Conservation (phyloP, 2,113 vertebrate genomes). For the Plotosus lineatus region DNA sequence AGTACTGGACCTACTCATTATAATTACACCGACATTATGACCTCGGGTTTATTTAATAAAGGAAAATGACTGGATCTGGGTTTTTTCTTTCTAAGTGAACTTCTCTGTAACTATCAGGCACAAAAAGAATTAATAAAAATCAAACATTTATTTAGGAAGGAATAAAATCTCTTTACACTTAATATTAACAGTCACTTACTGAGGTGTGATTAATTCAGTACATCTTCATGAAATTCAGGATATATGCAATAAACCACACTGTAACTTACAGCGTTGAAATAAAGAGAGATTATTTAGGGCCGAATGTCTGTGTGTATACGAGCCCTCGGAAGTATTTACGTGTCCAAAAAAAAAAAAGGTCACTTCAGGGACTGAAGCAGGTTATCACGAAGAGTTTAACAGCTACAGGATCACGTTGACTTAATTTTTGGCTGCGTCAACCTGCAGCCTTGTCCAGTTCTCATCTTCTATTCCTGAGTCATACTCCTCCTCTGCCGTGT, state of each 20-base stretch:
- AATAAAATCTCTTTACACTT: conserved; percentile 45
- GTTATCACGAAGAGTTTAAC: neutral
- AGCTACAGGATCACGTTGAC: neutral
- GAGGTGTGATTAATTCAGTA: conserved; percentile 17
- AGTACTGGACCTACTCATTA: neutral
- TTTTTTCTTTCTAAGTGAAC: neutral
- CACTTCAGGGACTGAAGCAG: conserved; percentile 12
- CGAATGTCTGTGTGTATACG: neutral
- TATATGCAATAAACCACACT: conserved; percentile 10
- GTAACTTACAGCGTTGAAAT: conserved; percentile 23
- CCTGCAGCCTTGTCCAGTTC: conserved; percentile 81
- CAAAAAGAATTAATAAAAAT: conserved; percentile 39
- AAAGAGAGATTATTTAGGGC: neutral
- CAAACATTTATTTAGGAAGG: conserved; percentile 30
- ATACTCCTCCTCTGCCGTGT: conserved; percentile 82
- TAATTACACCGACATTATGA: neutral
- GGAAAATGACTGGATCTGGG: neutral
- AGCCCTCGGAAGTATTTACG: conserved; percentile 24
- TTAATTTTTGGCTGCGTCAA: conserved; percentile 85
- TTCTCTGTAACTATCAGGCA: neutral
- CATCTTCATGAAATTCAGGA: neutral
- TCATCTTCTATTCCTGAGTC: conserved; percentile 89
- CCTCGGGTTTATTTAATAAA: neutral
- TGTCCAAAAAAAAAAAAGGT: conserved; percentile 13
- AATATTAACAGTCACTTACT: conserved; percentile 31